A percentile compares a stretch with the other conserved stretches of the same genome.
Conservation (phyloP, 2,113 vertebrate species). For the Orthonyx spaldingii region DNA sequence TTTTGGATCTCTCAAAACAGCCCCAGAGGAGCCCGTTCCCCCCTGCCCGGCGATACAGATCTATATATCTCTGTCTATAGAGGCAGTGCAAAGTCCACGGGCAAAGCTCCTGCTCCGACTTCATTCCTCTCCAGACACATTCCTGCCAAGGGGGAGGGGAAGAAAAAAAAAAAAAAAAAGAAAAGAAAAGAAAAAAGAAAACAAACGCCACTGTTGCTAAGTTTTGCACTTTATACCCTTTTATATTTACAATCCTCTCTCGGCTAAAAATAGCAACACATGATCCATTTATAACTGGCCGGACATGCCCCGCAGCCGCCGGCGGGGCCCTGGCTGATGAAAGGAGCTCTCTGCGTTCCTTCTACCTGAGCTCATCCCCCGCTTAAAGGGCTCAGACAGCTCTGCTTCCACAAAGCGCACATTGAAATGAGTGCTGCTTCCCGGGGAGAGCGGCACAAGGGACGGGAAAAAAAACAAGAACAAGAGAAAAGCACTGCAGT, state of each 20-base stretch:
- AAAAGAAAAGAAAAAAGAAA: neutral
- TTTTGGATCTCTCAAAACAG: neutral
- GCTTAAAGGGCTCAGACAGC: slow-evolving; percentile 27
- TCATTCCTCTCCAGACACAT: slow-evolving; percentile 39
- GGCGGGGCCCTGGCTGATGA: slow-evolving; percentile 53
- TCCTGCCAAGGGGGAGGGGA: neutral
- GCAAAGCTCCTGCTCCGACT: slow-evolving; percentile 1
- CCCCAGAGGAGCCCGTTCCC: neutral
- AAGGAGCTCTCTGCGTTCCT: slow-evolving; percentile 51
- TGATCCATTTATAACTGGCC: slow-evolving; percentile 62
- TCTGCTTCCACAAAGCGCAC: slow-evolving; percentile 38
- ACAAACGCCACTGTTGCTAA: slow-evolving; percentile 57
- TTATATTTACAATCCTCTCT: slow-evolving; percentile 64
- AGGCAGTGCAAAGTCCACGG: slow-evolving; percentile 32
- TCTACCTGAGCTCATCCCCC: slow-evolving; percentile 48
- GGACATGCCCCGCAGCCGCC: slow-evolving; percentile 31
- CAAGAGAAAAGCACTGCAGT: rapidly evolving
- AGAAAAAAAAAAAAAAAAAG: too few species aligned
- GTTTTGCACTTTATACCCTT: slow-evolving; percentile 64
- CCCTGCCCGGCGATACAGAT: neutral
- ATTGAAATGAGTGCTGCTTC: slow-evolving; percentile 16
- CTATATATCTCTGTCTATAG: neutral
- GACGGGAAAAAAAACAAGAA: neutral
- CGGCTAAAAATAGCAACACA: slow-evolving; percentile 63
- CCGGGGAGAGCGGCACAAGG: neutral